These are phyloP conservation scores for Rhysida immarginata DNA, from an alignment of 1,140 invertebrate genomes.

Conservation along the genomic window DNA sequence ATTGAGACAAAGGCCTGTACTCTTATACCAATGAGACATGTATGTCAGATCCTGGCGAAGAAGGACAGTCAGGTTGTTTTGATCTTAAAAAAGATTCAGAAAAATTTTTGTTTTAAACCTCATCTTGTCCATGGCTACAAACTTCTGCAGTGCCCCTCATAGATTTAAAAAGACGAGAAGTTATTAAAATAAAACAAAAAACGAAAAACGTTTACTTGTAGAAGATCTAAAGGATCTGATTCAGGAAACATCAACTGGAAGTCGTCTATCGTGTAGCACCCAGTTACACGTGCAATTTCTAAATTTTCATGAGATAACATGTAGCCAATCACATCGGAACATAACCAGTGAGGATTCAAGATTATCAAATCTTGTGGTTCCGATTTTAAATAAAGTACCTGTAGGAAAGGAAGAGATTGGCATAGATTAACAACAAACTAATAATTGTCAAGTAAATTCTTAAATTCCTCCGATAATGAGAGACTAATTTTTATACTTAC, in stretches of 20 bases:
- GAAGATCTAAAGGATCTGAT: conserved; percentile 50
- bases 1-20: no score
- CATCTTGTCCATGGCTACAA: no score
- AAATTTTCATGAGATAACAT: conserved; percentile 50
- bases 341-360: conserved; percentile 56
- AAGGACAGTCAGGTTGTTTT: no score
- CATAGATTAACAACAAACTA: no score
- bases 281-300: conserved; percentile 47
- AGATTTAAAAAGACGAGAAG: no score
- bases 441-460: neutral
- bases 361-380: conserved; percentile 49
- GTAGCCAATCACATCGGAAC: conserved; percentile 50
- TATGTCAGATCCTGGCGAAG: no score
- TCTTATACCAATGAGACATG: no score
- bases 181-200: no score
- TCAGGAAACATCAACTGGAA: conserved; percentile 59
- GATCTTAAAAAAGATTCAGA: no score
- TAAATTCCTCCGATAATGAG: neutral
- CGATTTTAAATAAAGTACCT: conserved; percentile 37
- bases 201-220: conserved; percentile 36
- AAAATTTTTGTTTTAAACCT: no score
- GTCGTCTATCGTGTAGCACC: conserved; percentile 60
- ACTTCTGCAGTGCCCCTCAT: no score
- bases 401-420: conserved; percentile 18
- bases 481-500: conserved; percentile 33